Conservation (phyloP, 2,888 invertebrate species). For the Agrotis clavis region DNA sequence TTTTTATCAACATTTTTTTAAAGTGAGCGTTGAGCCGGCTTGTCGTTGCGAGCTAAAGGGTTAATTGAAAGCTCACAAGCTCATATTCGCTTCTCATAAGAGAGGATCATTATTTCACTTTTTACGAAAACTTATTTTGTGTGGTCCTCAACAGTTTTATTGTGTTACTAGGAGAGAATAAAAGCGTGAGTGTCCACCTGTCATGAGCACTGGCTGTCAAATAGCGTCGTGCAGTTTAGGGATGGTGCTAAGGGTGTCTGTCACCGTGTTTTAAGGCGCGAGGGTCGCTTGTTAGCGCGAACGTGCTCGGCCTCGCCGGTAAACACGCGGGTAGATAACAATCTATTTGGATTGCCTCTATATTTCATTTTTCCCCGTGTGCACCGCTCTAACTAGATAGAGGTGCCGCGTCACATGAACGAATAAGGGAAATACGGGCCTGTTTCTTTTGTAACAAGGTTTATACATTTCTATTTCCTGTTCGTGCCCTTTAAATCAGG, state of each 20-base stretch:
- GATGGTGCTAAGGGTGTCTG: slow-evolving; percentile 78
- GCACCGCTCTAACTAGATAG: slow-evolving; percentile 89
- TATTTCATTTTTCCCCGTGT: slow-evolving; percentile 90
- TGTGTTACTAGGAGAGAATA: slow-evolving; percentile 65
- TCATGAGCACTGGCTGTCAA: slow-evolving; percentile 84
- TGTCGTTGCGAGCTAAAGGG: too few species aligned
- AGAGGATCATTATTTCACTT: slow-evolving; percentile 30
- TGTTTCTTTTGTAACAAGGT: slow-evolving; percentile 79
- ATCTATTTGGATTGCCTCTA: slow-evolving; percentile 91
- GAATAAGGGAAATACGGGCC: slow-evolving; percentile 86
- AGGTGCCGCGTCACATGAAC: slow-evolving; percentile 78
- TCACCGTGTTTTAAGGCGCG: slow-evolving; percentile 79
- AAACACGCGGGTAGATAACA: slow-evolving; percentile 91
- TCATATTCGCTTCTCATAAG: not conserved
- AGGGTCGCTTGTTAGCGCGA: slow-evolving; percentile 88
- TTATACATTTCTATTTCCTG: slow-evolving; percentile 63
- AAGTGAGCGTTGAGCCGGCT: too few species aligned
- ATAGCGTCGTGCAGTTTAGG: slow-evolving; percentile 72
- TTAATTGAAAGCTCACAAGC: slow-evolving; percentile 34
- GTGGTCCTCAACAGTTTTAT: slow-evolving; percentile 52
- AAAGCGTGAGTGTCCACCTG: slow-evolving; percentile 81
- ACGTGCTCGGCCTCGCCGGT: slow-evolving; percentile 89
- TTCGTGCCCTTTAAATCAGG: slow-evolving; percentile 55
- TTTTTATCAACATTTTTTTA: too few species aligned
- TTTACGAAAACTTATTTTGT: slow-evolving; percentile 26